A percentile compares a stretch with the other conserved stretches of the same genome.
Evolutionary conservation across 2,888 invertebrate genomes (phyloP).

Genomic region (Trachelus troglodyta): DNA sequence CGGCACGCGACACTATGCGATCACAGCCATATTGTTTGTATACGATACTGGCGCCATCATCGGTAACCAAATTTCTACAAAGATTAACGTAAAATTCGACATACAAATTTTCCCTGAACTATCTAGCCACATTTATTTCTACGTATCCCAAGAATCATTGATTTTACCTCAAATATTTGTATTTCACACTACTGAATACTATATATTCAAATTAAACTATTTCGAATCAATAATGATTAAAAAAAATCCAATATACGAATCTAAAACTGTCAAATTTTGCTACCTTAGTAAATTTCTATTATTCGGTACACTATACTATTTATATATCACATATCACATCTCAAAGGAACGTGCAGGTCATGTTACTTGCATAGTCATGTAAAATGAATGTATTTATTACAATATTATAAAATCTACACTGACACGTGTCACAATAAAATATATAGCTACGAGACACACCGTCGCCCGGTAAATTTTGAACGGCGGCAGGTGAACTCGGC

Average conservation of each 20-base stretch:
- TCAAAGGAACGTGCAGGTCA: not conserved
- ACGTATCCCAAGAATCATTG: not conserved
- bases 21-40: not conserved
- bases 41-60: not conserved
- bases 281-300: not conserved
- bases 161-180: not conserved
- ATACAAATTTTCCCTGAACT: not conserved
- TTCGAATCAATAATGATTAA: not conserved
- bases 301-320: not conserved
- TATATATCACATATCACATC: not conserved
- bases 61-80: not conserved
- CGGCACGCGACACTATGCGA: not conserved
- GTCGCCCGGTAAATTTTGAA: conserved; percentile 20
- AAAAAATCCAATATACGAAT: not conserved
- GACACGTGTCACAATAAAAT: conserved; percentile 39
- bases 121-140: not conserved
- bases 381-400: conserved; percentile 62
- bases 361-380: not conserved
- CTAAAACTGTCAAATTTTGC: not conserved
- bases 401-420: conserved; percentile 64
- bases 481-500: conserved; percentile 21
- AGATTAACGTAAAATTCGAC: not conserved
- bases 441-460: conserved; percentile 36
- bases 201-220: not conserved
- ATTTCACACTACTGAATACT: not conserved